phyloP scores from a whole-genome alignment of 2,888 invertebrate genomes.

The Macrophya annulata region DNA sequence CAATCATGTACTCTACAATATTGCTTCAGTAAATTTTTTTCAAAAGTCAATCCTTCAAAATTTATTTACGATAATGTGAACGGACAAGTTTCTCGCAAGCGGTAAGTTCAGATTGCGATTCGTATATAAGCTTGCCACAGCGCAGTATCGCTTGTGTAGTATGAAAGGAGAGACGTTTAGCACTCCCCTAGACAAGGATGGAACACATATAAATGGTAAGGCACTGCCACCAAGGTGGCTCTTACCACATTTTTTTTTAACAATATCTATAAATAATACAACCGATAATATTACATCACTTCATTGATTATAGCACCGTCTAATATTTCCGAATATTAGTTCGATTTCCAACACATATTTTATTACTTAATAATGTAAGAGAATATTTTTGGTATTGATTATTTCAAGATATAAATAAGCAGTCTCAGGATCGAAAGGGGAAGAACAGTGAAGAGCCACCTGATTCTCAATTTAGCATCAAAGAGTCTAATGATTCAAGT shows the following conservation, averaged over 20 bases:
- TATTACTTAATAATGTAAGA: neutral
- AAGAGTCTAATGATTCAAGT: neutral
- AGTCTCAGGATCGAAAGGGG: neutral
- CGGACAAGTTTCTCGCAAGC: constrained; percentile 70
- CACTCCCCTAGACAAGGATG: constrained; percentile 99
- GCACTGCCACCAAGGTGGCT: constrained; percentile 72
- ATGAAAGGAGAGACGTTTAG: constrained; percentile 99
- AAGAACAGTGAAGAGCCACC: neutral
- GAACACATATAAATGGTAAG: constrained; percentile 83
- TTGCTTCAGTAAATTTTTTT: constrained; percentile 44
- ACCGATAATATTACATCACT: neutral
- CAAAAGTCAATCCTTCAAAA: constrained; percentile 37
- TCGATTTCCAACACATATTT: neutral
- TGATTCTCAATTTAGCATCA: neutral
- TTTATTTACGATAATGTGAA: constrained; percentile 57
- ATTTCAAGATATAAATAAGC: neutral
- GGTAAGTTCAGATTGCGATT: constrained; percentile 34
- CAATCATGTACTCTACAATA: neutral
- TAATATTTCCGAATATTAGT: neutral
- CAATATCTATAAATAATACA: neutral
- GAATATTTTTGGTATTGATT: constrained; percentile 7
- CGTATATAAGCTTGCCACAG: constrained; percentile 71
- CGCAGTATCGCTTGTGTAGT: constrained; percentile 85
- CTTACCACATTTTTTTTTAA: constrained; percentile 73
- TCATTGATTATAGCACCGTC: neutral